These are phyloP conservation scores for Leptonema lineaticorne DNA, from an alignment of 1,140 invertebrate genomes.

Conservation along the genomic window DNA sequence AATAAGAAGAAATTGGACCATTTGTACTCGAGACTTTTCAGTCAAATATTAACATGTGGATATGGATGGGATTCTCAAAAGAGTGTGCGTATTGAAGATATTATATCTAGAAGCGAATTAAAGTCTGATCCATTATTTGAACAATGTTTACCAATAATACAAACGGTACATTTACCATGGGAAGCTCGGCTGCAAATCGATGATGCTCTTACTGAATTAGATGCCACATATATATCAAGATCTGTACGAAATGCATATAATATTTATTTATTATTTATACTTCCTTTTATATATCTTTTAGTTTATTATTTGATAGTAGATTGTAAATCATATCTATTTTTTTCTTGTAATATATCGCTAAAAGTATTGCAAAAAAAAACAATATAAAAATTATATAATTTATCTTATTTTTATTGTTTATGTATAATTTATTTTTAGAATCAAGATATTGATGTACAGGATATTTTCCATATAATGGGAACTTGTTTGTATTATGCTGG, in stretches of 20 bases:
- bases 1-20: slow-evolving; percentile 55
- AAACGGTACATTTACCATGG: slow-evolving; percentile 66
- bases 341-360: too few species aligned
- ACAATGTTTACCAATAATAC: slow-evolving; percentile 51
- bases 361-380: too few species aligned
- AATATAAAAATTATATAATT: background rate
- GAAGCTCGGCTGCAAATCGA: slow-evolving; percentile 76
- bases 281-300: background rate
- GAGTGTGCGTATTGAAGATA: slow-evolving; percentile 34
- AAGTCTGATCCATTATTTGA: slow-evolving; percentile 34
- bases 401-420: background rate
- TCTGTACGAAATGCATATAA: background rate
- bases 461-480: slow-evolving; percentile 58
- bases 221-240: slow-evolving; percentile 59
- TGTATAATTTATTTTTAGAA: slow-evolving; percentile 2
- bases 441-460: slow-evolving; percentile 20
- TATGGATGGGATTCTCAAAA: slow-evolving; percentile 38
- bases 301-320: too few species aligned
- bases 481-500: slow-evolving; percentile 71
- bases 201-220: slow-evolving; percentile 76
- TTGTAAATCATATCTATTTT: background rate
- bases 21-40: slow-evolving; percentile 59
- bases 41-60: slow-evolving; percentile 48
- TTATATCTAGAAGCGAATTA: slow-evolving; percentile 45
- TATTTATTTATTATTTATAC: background rate